Conservation (phyloP, 37 sponge, comb jelly and placozoan genomes). For the Ephydatia muelleri region DNA sequence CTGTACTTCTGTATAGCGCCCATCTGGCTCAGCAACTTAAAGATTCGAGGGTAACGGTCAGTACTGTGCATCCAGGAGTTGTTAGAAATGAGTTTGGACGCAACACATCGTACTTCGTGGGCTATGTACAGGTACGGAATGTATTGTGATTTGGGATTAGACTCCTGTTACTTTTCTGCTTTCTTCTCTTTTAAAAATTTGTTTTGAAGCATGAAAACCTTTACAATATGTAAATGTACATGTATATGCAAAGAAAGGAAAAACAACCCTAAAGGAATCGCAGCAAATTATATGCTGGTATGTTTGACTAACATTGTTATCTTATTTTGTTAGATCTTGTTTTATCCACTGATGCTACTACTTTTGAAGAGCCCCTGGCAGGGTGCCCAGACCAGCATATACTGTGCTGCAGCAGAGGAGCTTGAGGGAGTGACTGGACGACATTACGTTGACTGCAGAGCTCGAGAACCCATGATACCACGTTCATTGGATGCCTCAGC, state of each 20-base stretch:
- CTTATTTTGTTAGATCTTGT: background rate
- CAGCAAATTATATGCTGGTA: no score
- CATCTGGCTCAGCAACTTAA: background rate
- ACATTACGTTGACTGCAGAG: slow-evolving; percentile 54
- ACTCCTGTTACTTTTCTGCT: no score
- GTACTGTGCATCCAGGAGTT: slow-evolving; percentile 5
- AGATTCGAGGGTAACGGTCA: slow-evolving; percentile 17
- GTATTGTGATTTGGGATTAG: no score
- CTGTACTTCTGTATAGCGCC: background rate
- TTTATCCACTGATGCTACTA: background rate
- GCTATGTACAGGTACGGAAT: slow-evolving; percentile 13
- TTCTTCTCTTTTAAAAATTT: no score
- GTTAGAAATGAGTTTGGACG: slow-evolving; percentile 23
- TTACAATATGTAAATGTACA: no score
- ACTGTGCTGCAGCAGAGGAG: slow-evolving; percentile 72
- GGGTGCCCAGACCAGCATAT: slow-evolving; percentile 75
- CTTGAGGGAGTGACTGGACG: slow-evolving; percentile 51
- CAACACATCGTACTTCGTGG: slow-evolving; percentile 2
- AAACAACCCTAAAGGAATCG: no score
- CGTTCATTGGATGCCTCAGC: background rate
- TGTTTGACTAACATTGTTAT: no score
- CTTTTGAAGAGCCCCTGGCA: slow-evolving; percentile 53
- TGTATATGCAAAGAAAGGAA: no score
- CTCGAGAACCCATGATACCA: background rate
- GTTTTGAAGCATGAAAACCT: no score